These are phyloP conservation scores for Epinotia demarniana DNA, from an alignment of 2,888 invertebrate species.

Conservation along the genomic window DNA sequence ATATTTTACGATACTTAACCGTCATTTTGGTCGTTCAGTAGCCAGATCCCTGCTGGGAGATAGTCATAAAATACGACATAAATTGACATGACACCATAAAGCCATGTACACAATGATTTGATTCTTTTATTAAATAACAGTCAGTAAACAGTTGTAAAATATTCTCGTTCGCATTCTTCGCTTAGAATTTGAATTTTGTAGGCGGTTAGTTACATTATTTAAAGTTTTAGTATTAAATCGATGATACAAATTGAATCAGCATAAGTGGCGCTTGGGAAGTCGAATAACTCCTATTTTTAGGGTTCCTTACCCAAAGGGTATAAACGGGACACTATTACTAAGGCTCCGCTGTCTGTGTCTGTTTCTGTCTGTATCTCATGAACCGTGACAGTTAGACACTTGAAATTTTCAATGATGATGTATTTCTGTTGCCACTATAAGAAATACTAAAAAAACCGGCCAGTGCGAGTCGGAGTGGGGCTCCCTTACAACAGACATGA, in stretches of 20 bases:
- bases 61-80: slow-evolving; percentile 47
- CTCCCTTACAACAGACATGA: too few species aligned
- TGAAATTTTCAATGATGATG: too few species aligned
- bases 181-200: slow-evolving; percentile 28
- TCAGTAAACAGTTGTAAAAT: slow-evolving; percentile 56
- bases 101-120: slow-evolving; percentile 53
- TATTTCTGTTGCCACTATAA: too few species aligned
- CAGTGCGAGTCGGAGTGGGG: too few species aligned
- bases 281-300: background rate
- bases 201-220: slow-evolving; percentile 19
- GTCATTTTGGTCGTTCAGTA: slow-evolving; percentile 62
- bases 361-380: too few species aligned
- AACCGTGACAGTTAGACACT: too few species aligned
- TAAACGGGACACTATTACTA: too few species aligned
- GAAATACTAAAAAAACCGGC: too few species aligned
- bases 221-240: slow-evolving; percentile 19
- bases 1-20: slow-evolving; percentile 53
- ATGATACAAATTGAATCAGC: slow-evolving; percentile 17
- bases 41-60: slow-evolving; percentile 58
- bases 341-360: too few species aligned
- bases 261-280: slow-evolving; percentile 11
- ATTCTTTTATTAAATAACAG: slow-evolving; percentile 58
- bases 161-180: slow-evolving; percentile 23
- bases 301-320: too few species aligned
- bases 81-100: slow-evolving; percentile 49